These are phyloP conservation scores for Halichoerus grypus DNA, from an alignment of 2,113 vertebrate species.

Conservation along the genomic window DNA sequence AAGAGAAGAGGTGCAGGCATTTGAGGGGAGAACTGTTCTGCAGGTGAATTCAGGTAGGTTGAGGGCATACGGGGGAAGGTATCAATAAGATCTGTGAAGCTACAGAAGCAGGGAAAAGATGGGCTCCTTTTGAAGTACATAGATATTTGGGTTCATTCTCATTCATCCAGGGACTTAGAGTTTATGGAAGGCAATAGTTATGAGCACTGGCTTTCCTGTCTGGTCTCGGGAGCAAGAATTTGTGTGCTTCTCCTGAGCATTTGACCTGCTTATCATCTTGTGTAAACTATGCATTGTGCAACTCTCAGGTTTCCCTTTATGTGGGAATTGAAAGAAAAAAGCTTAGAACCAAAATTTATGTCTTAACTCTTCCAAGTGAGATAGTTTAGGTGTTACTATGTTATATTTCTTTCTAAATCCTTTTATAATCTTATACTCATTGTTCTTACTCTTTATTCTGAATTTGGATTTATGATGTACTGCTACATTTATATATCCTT, in stretches of 20 bases:
- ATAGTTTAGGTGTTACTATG: too few relatives aligned
- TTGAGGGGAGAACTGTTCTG: fast-evolving
- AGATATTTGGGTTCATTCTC: background rate
- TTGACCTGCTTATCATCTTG: too few relatives aligned
- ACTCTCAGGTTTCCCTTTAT: background rate
- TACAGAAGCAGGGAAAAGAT: background rate
- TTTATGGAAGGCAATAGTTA: too few relatives aligned
- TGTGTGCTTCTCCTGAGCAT: background rate
- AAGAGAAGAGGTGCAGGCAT: fast-evolving
- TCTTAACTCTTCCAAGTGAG: background rate
- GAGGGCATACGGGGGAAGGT: fast-evolving
- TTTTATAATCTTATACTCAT: background rate
- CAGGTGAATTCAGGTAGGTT: background rate
- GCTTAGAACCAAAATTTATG: background rate
- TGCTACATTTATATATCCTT: background rate
- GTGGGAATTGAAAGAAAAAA: background rate
- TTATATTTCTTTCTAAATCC: background rate
- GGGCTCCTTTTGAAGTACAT: too few relatives aligned
- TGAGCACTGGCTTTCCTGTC: background rate
- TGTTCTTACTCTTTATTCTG: background rate
- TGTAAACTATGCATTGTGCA: fast-evolving
- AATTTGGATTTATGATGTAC: background rate
- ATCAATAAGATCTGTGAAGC: fast-evolving
- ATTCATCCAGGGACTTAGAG: background rate
- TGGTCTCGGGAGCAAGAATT: background rate